Evolutionary conservation across 1,140 invertebrate species (phyloP).

Genomic region (Drosophila kohkoa): DNA sequence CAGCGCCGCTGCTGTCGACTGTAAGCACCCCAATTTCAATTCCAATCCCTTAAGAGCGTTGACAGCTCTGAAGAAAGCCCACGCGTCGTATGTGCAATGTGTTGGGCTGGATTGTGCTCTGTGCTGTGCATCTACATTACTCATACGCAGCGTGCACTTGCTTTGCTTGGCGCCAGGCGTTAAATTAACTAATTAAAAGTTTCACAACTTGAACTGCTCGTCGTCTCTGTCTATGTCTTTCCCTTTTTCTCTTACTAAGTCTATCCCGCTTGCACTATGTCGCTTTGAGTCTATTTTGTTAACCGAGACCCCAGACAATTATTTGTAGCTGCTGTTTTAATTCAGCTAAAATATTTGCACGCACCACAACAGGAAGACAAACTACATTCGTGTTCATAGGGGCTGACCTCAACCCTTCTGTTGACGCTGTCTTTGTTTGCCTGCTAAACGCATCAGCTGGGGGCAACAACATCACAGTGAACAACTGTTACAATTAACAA

Average conservation of each 20-base stretch:
- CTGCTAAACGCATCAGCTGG: constrained; percentile 57
- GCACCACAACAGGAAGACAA: constrained; percentile 32
- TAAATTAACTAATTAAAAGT: constrained; percentile 84
- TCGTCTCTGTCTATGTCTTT: too few species aligned
- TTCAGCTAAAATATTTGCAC: constrained; percentile 55
- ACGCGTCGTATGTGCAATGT: constrained; percentile 23
- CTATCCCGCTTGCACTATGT: background rate
- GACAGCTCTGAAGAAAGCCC: constrained; percentile 68
- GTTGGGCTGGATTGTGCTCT: constrained; percentile 12
- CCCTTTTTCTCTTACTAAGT: background rate
- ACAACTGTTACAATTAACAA: constrained; percentile 75
- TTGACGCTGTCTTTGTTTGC: constrained; percentile 2
- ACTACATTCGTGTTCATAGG: constrained; percentile 26
- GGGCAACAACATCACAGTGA: constrained; percentile 26
- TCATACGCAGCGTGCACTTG: constrained; percentile 65
- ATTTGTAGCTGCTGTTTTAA: constrained; percentile 53
- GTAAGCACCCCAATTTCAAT: constrained; percentile 20
- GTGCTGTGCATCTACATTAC: constrained; percentile 54
- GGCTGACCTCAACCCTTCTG: constrained; percentile 39
- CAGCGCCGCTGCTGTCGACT: constrained; percentile 21
- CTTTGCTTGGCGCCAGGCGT: constrained; percentile 70
- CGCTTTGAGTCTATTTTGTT: constrained; percentile 16
- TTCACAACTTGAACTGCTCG: constrained; percentile 54
- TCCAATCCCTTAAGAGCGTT: constrained; percentile 53
- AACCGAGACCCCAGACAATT: constrained; percentile 41